A percentile compares a stretch with the other conserved stretches of the same genome.
These are phyloP conservation scores for Epizoanthus rinbou DNA, from an alignment of 92 coral and sea anemone genomes.

Conservation along the genomic window DNA sequence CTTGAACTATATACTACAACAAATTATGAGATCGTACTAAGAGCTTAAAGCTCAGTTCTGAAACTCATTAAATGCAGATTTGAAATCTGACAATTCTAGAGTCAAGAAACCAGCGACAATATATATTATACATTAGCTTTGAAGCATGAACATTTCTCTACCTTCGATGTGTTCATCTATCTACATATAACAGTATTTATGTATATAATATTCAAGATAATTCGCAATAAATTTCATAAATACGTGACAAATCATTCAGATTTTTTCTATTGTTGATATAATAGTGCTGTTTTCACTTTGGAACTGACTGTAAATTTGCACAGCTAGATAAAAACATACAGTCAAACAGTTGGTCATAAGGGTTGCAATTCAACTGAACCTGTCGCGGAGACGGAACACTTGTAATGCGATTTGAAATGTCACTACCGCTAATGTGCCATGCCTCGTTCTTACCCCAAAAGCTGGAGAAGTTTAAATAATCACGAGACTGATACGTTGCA, in stretches of 20 bases:
- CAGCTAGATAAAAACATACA: background rate
- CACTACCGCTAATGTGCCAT: background rate
- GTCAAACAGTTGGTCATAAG: background rate
- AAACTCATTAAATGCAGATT: too few species aligned
- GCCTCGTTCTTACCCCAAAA: background rate
- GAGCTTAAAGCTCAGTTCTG: too few species aligned
- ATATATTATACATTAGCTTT: too few species aligned
- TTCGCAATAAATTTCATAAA: slow-evolving; percentile 27
- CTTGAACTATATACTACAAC: too few species aligned
- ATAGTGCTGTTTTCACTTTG: background rate
- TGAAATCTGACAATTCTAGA: too few species aligned
- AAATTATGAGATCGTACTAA: too few species aligned
- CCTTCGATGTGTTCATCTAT: background rate
- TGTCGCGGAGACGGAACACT: background rate
- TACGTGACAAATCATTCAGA: slow-evolving; percentile 18
- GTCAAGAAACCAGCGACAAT: too few species aligned
- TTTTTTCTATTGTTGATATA: background rate
- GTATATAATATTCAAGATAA: slow-evolving; percentile 20
- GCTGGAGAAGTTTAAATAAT: slow-evolving; percentile 10
- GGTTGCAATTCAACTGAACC: background rate
- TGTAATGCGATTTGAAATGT: background rate
- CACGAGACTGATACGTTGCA: background rate
- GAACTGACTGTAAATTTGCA: background rate
- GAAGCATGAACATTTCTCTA: too few species aligned
- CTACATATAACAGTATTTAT: background rate